These are phyloP conservation scores for Ceuthmochares aereus DNA, from an alignment of 2,113 vertebrate species.

Conservation along the genomic window DNA sequence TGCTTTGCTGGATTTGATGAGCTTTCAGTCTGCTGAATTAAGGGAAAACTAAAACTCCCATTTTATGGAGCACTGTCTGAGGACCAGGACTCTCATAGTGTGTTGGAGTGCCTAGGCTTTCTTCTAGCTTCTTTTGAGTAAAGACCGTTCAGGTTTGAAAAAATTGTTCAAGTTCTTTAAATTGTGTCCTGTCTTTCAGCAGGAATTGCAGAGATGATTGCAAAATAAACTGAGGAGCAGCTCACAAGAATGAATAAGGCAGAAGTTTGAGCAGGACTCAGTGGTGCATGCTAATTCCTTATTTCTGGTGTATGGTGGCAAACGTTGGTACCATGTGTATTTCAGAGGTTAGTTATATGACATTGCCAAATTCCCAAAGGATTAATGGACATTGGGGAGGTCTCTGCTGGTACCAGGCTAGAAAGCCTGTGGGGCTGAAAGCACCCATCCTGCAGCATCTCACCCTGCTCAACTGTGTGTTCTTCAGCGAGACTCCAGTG, in stretches of 20 bases:
- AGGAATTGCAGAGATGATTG: background rate
- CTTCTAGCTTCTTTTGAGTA: background rate
- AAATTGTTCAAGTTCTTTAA: background rate
- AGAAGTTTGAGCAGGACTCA: background rate
- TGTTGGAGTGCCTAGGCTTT: background rate
- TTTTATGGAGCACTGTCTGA: background rate
- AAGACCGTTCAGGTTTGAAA: background rate
- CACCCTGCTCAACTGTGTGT: background rate
- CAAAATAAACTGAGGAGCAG: background rate
- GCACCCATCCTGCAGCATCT: background rate
- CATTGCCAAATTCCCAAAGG: background rate
- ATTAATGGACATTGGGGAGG: background rate
- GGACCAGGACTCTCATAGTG: accelerated
- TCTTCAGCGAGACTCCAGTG: background rate
- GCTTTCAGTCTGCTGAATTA: background rate
- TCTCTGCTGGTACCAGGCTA: background rate
- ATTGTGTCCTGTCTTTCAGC: background rate
- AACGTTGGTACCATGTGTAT: accelerated
- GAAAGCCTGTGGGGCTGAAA: background rate
- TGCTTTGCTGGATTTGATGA: background rate
- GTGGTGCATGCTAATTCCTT: accelerated
- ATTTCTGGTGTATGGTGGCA: background rate
- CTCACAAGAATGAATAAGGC: background rate
- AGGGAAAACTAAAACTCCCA: background rate
- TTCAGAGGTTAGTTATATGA: background rate